Evolutionary conservation across 1,140 invertebrate species (phyloP), one percentile per base, ranked within the genome.

Genomic region (Stegodyphus mimosarum): DNA sequence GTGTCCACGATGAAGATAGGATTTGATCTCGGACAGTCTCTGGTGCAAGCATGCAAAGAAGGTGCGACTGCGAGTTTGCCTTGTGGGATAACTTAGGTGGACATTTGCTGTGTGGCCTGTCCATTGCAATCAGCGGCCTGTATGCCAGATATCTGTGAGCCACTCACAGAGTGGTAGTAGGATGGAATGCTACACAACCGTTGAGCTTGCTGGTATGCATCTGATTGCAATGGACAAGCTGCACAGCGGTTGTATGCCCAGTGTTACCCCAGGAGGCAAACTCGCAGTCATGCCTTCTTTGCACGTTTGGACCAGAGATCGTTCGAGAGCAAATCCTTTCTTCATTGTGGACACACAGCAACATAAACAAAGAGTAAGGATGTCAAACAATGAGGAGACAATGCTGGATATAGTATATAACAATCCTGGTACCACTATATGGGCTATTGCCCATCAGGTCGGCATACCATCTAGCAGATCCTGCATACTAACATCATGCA

Each of bases 401-500:
- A n/a, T 71, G 69, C 48, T 71, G 48, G 4, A 51, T 9, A 5
- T 71, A 2, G n/a, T 71, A 71, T 9, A 49, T 17, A 50, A 71
- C 6, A 33, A 48, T 71, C 69, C 6, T 9, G 69, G 55, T 55
- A 50, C 69, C 69, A 71, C 11, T 49, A 71, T 7, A n/a, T n/a
- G 69, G 17, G 69, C 17, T 71, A 71, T 71, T 33, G 17, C 69
- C 69, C 11, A 7, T 71, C 48, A 71, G 11, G 48, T 71, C 17
- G 48, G 48, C 11, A 71, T 71, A 71, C 9, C 69, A 33, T 33
- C 17, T 71, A n/a, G n/a, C 10, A 7, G 69, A 71, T 71, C 49
- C 69, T 71, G 48, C 69, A 71, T 71, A 71, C 69, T 51, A 71
- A 49, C 49, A 2, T 10, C 69, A 71, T 9, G 48, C 49, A 71